Conservation (phyloP, 2,888 invertebrate species). For the Cheilosia grossa region DNA sequence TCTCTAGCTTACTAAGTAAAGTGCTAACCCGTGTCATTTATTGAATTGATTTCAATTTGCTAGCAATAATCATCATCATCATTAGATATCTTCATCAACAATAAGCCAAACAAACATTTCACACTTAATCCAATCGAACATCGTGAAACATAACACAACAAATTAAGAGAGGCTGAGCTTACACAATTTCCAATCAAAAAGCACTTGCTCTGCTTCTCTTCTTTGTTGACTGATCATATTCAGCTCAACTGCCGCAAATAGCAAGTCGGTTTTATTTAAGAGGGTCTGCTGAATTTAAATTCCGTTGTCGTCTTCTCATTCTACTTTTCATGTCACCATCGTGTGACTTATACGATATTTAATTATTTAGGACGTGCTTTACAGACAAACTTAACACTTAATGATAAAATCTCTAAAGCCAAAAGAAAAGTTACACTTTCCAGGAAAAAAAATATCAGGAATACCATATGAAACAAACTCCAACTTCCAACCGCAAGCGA, state of each 20-base stretch:
- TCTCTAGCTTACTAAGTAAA: too few relatives aligned
- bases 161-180: slow-evolving; percentile 18
- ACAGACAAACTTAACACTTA: too few relatives aligned
- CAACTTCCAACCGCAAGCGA: neutral
- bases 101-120: neutral
- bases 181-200: neutral
- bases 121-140: neutral
- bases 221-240: slow-evolving; percentile 7
- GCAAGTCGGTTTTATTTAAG: neutral
- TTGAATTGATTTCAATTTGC: too few relatives aligned
- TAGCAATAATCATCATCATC: too few relatives aligned
- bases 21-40: too few relatives aligned
- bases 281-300: neutral
- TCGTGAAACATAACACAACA: slow-evolving; percentile 58
- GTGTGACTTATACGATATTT: too few relatives aligned
- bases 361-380: too few relatives aligned
- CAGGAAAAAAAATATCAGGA: neutral
- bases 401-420: too few relatives aligned
- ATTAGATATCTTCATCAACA: too few relatives aligned
- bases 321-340: too few relatives aligned
- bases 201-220: slow-evolving; percentile 1
- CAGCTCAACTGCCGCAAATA: neutral
- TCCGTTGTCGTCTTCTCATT: neutral
- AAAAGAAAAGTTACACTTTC: too few relatives aligned
- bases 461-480: neutral